Base-by-base conservation (phyloP, 2,888 invertebrate genomes). In the Atrina japonica region DNA sequence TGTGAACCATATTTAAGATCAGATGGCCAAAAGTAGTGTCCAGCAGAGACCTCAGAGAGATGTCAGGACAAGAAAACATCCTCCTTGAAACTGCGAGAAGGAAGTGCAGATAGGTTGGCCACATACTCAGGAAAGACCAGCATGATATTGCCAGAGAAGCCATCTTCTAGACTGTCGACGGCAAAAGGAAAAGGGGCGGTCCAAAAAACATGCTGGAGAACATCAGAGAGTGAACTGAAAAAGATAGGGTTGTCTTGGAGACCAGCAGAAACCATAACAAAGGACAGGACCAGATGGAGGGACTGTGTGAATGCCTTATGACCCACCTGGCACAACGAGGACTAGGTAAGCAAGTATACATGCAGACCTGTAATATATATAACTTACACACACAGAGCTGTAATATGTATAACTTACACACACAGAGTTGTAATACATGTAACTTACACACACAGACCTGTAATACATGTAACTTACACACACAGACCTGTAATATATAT, bases 211-310 rank as follows among this genome's bases (percentile, higher is more conserved):
- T n/a, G n/a, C n/a, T n/a, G n/a, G n/a, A n/a, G n/a, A n/a, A n/a
- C n/a, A n/a, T n/a, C n/a, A n/a, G n/a, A n/a, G n/a, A n/a, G n/a
- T n/a, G n/a, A 1, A n/a, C n/a, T n/a, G n/a, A n/a, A n/a, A 45
- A 45, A 16, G 9, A 3, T 50, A 50, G 23, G 29, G 27, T 29
- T 30, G 18, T 27, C 55, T 5, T 30, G 30, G 55, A 55, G 16
- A 7, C 14, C 29, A 55, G 0, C 16, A 21, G 55, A 16, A 29
- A n/a, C 30, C 18, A 35, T 18, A 55, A 30, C 2, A 55, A 55
- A 55, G 55, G 35, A 55, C n/a, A 0, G 35, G 55, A 55, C n/a
- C 29, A 30, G 55, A 30, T 55, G 55, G 55, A 55, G 55, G 7
- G 35, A 55, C 35, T 55, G 30, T 55, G 55, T 35, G 55, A 18